Evolutionary conservation across 2,113 vertebrate species (phyloP).

Genomic region (Cottus gobio): DNA sequence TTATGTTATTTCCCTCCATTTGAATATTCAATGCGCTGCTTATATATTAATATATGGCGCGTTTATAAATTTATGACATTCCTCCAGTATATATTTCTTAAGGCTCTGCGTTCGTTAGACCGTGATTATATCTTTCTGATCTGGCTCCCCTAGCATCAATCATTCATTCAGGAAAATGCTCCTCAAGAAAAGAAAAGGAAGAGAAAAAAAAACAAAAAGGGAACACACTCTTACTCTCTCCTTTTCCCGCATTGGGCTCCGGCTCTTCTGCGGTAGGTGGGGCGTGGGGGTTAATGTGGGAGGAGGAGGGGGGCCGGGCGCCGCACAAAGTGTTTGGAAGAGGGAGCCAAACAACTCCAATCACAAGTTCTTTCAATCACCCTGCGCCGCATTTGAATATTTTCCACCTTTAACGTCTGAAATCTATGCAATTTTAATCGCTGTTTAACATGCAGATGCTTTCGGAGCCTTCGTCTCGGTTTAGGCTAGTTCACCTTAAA

Average conservation of each 20-base stretch:
- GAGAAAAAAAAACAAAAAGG: slow-evolving; percentile 40
- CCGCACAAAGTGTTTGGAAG: slow-evolving; percentile 80
- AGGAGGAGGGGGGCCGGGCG: slow-evolving; percentile 76
- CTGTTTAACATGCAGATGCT: slow-evolving; percentile 85
- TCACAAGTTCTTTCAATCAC: slow-evolving; percentile 92
- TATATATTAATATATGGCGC: slow-evolving; percentile 76
- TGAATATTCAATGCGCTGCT: slow-evolving; percentile 75
- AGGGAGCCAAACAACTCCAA: slow-evolving; percentile 86
- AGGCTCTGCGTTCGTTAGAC: slow-evolving; percentile 75
- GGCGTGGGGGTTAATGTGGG: slow-evolving; percentile 86
- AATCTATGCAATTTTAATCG: slow-evolving; percentile 83
- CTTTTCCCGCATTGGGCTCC: slow-evolving; percentile 79
- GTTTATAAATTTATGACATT: slow-evolving; percentile 78
- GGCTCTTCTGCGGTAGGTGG: slow-evolving; percentile 86
- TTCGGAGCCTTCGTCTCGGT: slow-evolving; percentile 77
- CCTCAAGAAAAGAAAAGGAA: slow-evolving; percentile 41
- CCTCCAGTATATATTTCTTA: slow-evolving; percentile 75
- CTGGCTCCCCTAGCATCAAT: slow-evolving; percentile 83
- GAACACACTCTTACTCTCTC: slow-evolving; percentile 85
- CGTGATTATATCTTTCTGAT: slow-evolving; percentile 82
- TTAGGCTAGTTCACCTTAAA: slow-evolving; percentile 37
- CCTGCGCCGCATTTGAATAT: slow-evolving; percentile 80
- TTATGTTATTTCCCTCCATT: slow-evolving; percentile 58
- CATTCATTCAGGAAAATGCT: slow-evolving; percentile 85
- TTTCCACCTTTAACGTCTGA: slow-evolving; percentile 83